Percentiles rank a stretch among this genome's conserved stretches.
Evolutionary conservation across 2,113 vertebrate species (phyloP).

Genomic region (Labrus mixtus): DNA sequence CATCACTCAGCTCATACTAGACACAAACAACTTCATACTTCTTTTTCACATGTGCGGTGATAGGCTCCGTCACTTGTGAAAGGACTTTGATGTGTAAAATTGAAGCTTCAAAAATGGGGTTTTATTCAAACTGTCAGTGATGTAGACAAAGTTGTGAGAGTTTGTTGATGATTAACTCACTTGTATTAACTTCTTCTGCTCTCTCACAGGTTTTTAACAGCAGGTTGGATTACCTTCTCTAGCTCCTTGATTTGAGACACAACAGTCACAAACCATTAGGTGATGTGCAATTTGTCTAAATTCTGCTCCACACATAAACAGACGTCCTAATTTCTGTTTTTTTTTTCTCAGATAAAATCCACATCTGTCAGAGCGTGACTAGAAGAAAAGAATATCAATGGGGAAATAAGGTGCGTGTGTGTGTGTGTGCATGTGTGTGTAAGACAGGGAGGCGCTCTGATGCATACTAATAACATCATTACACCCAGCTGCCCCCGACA

Average conservation of each 20-base stretch:
- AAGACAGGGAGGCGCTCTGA: conserved; percentile 46
- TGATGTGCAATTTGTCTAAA: not conserved
- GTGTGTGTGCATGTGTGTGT: not conserved
- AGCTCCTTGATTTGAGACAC: not conserved
- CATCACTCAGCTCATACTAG: no score
- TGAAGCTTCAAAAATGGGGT: no score
- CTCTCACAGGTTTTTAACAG: not conserved
- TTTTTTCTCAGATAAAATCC: conserved; percentile 12
- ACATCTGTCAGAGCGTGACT: not conserved
- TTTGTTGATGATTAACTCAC: no score
- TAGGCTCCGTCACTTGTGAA: no score
- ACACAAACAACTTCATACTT: no score
- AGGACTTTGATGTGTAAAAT: no score
- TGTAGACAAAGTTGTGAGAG: no score
- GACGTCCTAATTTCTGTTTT: not conserved
- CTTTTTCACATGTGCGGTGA: no score
- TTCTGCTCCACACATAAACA: not conserved
- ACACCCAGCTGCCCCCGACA: conserved; percentile 68
- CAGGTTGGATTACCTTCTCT: not conserved
- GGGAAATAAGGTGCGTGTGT: not conserved
- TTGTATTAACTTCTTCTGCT: not conserved
- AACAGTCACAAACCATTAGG: conserved; percentile 3
- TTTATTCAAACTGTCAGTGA: no score
- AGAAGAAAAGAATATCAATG: not conserved
- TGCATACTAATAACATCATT: conserved; percentile 98